A percentile compares a stretch with the other conserved stretches of the same genome.
Conservation (phyloP, 2,797 vertebrate species). For the Onychomys arenicola region DNA sequence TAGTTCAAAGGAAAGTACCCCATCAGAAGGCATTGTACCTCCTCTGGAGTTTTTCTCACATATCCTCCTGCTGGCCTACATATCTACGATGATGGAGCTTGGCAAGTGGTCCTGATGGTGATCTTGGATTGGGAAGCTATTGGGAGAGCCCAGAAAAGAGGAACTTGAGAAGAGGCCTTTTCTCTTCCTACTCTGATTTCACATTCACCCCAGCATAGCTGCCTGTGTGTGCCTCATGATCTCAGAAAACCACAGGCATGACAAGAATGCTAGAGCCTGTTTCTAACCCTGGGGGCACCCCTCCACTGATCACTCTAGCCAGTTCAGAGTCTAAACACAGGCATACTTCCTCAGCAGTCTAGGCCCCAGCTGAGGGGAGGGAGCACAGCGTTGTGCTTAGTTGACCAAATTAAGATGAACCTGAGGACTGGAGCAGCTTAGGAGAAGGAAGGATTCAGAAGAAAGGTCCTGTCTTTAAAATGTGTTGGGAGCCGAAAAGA, state of each 20-base stretch:
- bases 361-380: not conserved
- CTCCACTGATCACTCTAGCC: not conserved
- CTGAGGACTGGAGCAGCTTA: not conserved
- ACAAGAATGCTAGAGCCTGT: slow-evolving; percentile 69
- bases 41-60: slow-evolving; percentile 48
- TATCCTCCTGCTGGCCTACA: not conserved
- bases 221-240: slow-evolving; percentile 50
- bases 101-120: slow-evolving; percentile 6
- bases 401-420: not conserved
- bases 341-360: not conserved
- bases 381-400: not conserved
- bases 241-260: slow-evolving; percentile 72
- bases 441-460: not conserved
- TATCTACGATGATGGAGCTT: not conserved
- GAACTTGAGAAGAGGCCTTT: slow-evolving; percentile 58
- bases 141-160: slow-evolving; percentile 26
- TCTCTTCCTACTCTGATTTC: slow-evolving; percentile 6
- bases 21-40: slow-evolving; percentile 27
- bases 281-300: slow-evolving; percentile 12
- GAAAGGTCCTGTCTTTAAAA: not conserved
- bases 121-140: slow-evolving; percentile 29
- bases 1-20: not conserved
- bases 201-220: slow-evolving; percentile 59
- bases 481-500: not conserved
- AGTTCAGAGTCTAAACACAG: slow-evolving; percentile 52